phyloP scores from a whole-genome alignment of 2,113 vertebrate genomes.

The Dipodomys stephensi region DNA sequence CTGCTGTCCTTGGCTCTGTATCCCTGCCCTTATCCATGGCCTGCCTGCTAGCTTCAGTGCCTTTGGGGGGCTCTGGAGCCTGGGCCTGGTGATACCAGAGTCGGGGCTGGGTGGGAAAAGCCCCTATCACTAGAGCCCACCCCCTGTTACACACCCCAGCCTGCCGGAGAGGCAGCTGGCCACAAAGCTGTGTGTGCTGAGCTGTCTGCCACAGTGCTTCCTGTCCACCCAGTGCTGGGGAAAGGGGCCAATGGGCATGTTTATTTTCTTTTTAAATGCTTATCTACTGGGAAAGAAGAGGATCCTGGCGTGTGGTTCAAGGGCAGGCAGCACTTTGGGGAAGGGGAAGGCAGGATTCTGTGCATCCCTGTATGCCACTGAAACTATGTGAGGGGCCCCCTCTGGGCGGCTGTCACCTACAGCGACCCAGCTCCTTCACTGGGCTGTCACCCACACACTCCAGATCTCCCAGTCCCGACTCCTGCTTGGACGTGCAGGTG shows the following conservation, averaged over 20 bases:
- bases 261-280: too few relatives aligned
- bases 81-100: background rate
- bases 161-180: background rate
- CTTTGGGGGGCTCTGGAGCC: background rate
- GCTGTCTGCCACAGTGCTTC: too few relatives aligned
- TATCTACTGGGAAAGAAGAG: background rate
- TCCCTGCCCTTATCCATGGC: fast-evolving
- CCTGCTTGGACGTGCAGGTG: background rate
- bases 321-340: background rate
- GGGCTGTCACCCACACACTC: fast-evolving
- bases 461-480: too few relatives aligned
- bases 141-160: too few relatives aligned
- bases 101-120: background rate
- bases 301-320: too few relatives aligned
- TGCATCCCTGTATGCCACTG: background rate
- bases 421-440: too few relatives aligned
- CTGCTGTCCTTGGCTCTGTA: background rate
- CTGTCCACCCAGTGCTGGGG: fast-evolving
- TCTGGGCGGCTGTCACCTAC: too few relatives aligned
- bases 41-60: fast-evolving
- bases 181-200: background rate
- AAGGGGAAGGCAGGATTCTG: background rate
- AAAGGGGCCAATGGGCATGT: fast-evolving
- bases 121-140: fast-evolving
- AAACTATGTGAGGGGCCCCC: too few relatives aligned